These are phyloP conservation scores for Brachyhypopomus occidentalis DNA, from an alignment of 2,113 vertebrate species.

Conservation along the genomic window DNA sequence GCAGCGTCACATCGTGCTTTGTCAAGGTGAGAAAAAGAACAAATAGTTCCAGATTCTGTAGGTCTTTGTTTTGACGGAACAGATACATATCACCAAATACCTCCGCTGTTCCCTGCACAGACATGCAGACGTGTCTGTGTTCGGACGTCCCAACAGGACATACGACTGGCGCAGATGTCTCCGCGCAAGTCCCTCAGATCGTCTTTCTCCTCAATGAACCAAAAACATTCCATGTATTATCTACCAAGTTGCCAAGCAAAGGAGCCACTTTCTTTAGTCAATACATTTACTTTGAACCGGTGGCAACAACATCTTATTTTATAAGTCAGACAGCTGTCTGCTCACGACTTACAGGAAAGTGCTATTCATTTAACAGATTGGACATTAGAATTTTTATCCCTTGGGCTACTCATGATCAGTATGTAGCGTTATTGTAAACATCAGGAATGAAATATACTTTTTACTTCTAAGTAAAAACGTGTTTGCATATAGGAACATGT, in stretches of 20 bases:
- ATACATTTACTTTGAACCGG: neutral
- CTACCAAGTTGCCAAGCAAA: conserved; percentile 73
- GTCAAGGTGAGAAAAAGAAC: neutral
- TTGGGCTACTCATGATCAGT: neutral
- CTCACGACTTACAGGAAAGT: no score
- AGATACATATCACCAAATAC: conserved; percentile 4
- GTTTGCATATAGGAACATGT: neutral
- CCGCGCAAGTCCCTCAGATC: conserved; percentile 68
- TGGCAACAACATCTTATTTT: neutral
- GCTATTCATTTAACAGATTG: no score
- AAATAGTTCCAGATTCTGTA: neutral
- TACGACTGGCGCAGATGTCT: conserved; percentile 58
- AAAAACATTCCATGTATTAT: conserved; percentile 73
- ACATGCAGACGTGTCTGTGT: conserved; percentile 13
- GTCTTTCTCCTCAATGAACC: conserved; percentile 71
- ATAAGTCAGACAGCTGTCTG: neutral
- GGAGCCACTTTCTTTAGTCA: conserved; percentile 52
- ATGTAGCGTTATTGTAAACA: neutral
- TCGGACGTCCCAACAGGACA: conserved; percentile 38
- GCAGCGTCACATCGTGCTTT: neutral
- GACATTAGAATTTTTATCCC: neutral
- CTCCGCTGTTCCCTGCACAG: conserved; percentile 21
- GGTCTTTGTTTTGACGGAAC: neutral
- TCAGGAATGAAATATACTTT: no score
- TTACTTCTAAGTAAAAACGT: no score